Base-by-base conservation (phyloP, 2,797 vertebrate species). In the Chrosomus eos region DNA sequence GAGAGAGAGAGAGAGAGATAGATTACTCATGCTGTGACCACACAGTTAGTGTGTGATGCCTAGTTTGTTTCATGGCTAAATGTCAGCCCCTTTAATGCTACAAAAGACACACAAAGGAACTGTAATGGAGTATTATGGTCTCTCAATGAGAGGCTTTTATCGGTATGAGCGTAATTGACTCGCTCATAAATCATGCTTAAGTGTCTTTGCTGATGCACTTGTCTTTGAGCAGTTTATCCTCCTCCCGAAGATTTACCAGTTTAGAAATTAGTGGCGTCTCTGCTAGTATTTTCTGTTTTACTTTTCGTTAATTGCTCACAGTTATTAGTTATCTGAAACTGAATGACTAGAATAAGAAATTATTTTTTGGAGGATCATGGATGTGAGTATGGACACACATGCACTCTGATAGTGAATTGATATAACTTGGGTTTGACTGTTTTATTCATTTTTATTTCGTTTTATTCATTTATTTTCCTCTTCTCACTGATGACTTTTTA, bases 81-180 rank as follows among this genome's bases (percentile, higher is more conserved):
- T 89, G 88, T 86, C 87, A 86, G 82, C 85, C 68, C 87, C 79
- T 87, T 88, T 86, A 88, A 88, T 85, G 85, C 84, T 86, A 77
- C 70, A 72, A 74, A 84, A 82, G 86, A 80, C 85, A 86, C 88
- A 89, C 88, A 88, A 89, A 88, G 80, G 82, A 86, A 87, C 87
- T 85, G 88, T 89, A 86, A 88, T 86, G 85, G 83, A 85, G 88
- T 81, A 86, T 86, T 88, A 89, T 86, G 85, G 74, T 86, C 79
- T 89, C 82, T 88, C 85, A 88, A 89, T 89, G 85, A 89, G 82
- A 73, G 85, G 86, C 88, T 86, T 89, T 89, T 89, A 89, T 89
- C 85, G 71, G 82, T 77, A 83, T 85, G 75, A 83, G 82, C 79
- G 84, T 86, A 88, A 86, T 89, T 89, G 83, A 85, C 86, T 81